Evolutionary conservation across 2,888 invertebrate species (phyloP).

Genomic region (Cacoxenus indagator): DNA sequence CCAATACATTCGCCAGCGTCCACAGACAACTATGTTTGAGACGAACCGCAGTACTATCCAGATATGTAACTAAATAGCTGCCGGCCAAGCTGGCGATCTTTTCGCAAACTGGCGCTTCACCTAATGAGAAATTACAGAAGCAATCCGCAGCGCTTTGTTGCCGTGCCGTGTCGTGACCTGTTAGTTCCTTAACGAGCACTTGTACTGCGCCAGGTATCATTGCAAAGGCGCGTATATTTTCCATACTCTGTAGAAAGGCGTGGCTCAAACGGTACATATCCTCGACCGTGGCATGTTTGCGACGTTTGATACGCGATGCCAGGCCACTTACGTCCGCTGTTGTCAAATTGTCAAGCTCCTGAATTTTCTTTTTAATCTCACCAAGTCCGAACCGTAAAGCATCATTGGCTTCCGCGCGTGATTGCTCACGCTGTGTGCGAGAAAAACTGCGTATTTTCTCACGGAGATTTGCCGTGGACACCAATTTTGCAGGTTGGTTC

Average conservation of each 20-base stretch:
- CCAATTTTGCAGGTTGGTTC: neutral
- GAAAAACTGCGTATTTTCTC: constrained; percentile 59
- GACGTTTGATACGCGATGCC: constrained; percentile 64
- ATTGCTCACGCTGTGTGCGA: constrained; percentile 48
- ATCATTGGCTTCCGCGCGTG: constrained; percentile 55
- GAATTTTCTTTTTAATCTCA: constrained; percentile 57
- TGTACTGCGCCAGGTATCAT: constrained; percentile 65
- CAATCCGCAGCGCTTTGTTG: constrained; percentile 65
- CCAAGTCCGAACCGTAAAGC: constrained; percentile 64
- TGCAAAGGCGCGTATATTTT: constrained; percentile 63
- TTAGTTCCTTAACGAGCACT: constrained; percentile 66
- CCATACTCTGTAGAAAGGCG: constrained; percentile 63
- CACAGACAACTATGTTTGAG: constrained; percentile 64
- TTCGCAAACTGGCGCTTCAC: constrained; percentile 61
- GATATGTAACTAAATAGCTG: constrained; percentile 64
- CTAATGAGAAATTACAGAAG: constrained; percentile 68
- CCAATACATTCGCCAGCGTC: constrained; percentile 65
- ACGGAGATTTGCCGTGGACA: constrained; percentile 36
- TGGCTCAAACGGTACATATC: constrained; percentile 66
- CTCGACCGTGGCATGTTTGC: constrained; percentile 62
- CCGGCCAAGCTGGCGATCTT: constrained; percentile 64
- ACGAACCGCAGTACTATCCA: constrained; percentile 54
- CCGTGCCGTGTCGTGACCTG: constrained; percentile 57
- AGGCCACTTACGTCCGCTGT: constrained; percentile 64
- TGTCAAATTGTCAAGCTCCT: constrained; percentile 57